These are phyloP conservation scores for Tenebrosternarchus preto DNA, from an alignment of 2,113 vertebrate genomes.

Conservation along the genomic window DNA sequence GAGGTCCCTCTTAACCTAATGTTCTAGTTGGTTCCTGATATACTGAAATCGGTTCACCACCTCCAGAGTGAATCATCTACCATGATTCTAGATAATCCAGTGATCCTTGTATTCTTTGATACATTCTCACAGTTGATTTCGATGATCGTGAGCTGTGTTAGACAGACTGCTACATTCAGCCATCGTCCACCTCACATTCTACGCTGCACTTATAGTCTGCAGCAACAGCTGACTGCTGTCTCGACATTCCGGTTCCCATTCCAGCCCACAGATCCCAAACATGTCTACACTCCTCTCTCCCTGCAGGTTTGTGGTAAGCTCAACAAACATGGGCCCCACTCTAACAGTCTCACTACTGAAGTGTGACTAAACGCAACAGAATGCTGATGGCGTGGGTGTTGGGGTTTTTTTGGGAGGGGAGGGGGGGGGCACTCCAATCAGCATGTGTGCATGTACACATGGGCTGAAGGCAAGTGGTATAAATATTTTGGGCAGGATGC, in stretches of 20 bases:
- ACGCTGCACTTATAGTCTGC: no score
- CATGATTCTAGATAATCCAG: no score
- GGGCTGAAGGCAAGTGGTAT: neutral
- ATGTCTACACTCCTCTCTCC: conserved; percentile 27
- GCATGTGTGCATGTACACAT: neutral
- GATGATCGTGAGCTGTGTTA: no score
- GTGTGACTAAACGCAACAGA: conserved; percentile 14
- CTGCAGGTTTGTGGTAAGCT: conserved; percentile 23
- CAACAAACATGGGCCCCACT: conserved; percentile 29
- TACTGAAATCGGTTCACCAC: neutral
- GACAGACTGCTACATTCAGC: no score
- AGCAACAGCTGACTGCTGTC: no score
- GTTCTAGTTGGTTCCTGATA: neutral
- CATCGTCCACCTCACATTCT: no score
- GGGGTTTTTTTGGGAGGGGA: no score
- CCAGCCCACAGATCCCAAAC: conserved; percentile 44
- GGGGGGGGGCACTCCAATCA: neutral
- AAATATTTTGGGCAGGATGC: conserved; percentile 30
- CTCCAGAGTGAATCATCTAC: neutral
- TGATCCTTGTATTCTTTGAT: no score
- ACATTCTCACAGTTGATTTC: no score
- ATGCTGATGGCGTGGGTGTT: conserved; percentile 15
- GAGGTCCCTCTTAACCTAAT: neutral
- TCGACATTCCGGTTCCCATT: no score
- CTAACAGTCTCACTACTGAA: conserved; percentile 7